Base-by-base conservation (phyloP, 2,113 vertebrate species). In the Bombycilla garrulus region DNA sequence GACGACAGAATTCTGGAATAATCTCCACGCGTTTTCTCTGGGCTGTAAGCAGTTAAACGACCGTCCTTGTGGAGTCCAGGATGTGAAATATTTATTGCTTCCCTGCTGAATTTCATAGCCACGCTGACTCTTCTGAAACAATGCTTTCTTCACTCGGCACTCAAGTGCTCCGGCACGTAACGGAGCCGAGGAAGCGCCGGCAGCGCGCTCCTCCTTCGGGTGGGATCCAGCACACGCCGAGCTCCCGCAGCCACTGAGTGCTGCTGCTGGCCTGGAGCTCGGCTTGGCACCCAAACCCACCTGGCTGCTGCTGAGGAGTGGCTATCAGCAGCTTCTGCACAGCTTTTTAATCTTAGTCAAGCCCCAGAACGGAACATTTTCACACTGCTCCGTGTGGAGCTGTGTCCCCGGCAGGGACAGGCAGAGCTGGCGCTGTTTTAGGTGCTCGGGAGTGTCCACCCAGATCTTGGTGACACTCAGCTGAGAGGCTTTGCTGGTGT, bases 241-340 rank as follows among this genome's bases (percentile, higher is more conserved):
- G 2, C 40, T 36, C 92, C 67, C 12, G 58, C 33, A 5, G 0
- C 7, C 12, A 0, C 71, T 3, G 2, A 1, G 16, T 26, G 44
- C 58, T 47, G 1, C 69, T 73, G 2, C 57, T 31, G 81, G 22
- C 67, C 66, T 6, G 3, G 2, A 6, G 16, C 70, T 45, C 17
- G 14, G 64, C 5, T 4, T 18, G 72, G 78, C 81, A 36, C 69
- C 57, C 62, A 16, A 2, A 11, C 5, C 2, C 67, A 31, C 14
- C 45, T 2, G 28, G 0, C 1, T 1, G 33, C 0, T 19, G 57
- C n/a, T 71, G 6, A 1, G 3, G 3, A 45, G 57, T 6, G 62
- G 16, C 2, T 7, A 7, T 0, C 16, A 35, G 18, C 45, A 23
- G 70, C 61, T 94, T 47, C 69, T 16, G 74, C 45, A 0, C 1